Base-by-base conservation (phyloP, 2,113 vertebrate species). In the Pseudorasbora parva region DNA sequence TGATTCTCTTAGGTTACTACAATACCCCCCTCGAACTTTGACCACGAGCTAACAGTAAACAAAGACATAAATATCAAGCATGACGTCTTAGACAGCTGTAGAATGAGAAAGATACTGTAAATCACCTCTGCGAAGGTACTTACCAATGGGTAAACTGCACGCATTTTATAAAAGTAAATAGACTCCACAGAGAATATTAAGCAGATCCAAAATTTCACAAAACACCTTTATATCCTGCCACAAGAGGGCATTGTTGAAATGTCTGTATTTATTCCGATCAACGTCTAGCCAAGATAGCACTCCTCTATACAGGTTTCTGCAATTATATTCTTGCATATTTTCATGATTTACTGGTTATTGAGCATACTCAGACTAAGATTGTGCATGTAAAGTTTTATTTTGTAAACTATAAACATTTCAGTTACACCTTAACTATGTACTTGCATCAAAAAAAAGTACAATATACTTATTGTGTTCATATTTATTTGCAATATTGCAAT, bases 11-110 rank as follows among this genome's bases (percentile, higher is more conserved):
- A 15, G 60, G 88, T 85, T 87, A 89, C 89, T 73, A 80, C 66
- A 82, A 85, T 60, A 73, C 85, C 86, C 69, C 89, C 89, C 90
- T 91, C 93, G 92, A 92, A 91, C 93, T 82, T 90, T 92, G 91
- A 80, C 68, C 89, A 82, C n/a, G 51, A 78, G 21, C 72, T 81
- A 79, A 71, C 25, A 66, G 71, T 47, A 47, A 56, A 59, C 82
- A 87, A 72, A 49, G 14, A 45, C 33, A 60, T 75, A 23, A 71
- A 73, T 83, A 59, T 41, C 27, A 9, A 54, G 21, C 12, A 33
- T 78, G 33, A 82, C 59, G 43, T 49, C 47, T 37, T 37, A 57
- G 49, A 37, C 45, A 56, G 30, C 59, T 51, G 15, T 14, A 37
- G 78, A 6, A 23, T 37, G 62, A 69, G 41, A 78, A 4, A 49